These are phyloP conservation scores for Dicyrtomina minuta DNA, from an alignment of 2,888 invertebrate species.

Conservation along the genomic window DNA sequence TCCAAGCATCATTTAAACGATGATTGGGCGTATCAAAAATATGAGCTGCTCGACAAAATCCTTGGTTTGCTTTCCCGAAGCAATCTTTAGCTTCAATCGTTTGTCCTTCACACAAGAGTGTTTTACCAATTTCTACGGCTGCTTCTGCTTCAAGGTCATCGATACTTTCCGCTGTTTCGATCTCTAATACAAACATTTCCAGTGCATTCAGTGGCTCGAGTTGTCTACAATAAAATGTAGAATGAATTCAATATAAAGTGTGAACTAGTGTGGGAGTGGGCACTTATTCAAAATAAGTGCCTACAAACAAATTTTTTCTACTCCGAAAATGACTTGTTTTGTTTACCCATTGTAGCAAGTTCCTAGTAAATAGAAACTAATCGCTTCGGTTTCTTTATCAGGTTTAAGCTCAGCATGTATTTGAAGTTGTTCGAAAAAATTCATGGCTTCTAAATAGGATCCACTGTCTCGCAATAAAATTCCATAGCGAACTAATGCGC, in stretches of 20 bases:
- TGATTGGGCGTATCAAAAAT: background rate
- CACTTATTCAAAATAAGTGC: too few relatives aligned
- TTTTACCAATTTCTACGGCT: conserved; percentile 41
- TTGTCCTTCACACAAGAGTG: conserved; percentile 46
- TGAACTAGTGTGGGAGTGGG: too few relatives aligned
- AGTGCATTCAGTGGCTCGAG: conserved; percentile 39
- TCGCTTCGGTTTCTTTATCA: conserved; percentile 41
- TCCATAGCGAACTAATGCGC: conserved; percentile 45
- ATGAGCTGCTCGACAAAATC: background rate
- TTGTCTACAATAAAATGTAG: conserved; percentile 19
- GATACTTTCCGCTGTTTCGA: conserved; percentile 32
- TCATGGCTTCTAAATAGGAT: conserved; percentile 45
- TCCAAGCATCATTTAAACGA: conserved; percentile 34
- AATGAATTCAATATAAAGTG: background rate
- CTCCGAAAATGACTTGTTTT: background rate
- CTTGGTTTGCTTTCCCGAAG: conserved; percentile 31
- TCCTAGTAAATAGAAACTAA: conserved; percentile 45
- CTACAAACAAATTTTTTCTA: too few relatives aligned
- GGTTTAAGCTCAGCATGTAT: conserved; percentile 38
- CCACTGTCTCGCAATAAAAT: conserved; percentile 40
- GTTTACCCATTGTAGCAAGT: conserved; percentile 40
- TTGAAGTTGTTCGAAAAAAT: conserved; percentile 43
- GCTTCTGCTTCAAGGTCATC: conserved; percentile 46
- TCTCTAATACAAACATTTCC: conserved; percentile 45
- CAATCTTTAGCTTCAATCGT: conserved; percentile 47